Evolutionary conservation across 2,113 vertebrate genomes (phyloP).

Genomic region (Bufo gargarizans): DNA sequence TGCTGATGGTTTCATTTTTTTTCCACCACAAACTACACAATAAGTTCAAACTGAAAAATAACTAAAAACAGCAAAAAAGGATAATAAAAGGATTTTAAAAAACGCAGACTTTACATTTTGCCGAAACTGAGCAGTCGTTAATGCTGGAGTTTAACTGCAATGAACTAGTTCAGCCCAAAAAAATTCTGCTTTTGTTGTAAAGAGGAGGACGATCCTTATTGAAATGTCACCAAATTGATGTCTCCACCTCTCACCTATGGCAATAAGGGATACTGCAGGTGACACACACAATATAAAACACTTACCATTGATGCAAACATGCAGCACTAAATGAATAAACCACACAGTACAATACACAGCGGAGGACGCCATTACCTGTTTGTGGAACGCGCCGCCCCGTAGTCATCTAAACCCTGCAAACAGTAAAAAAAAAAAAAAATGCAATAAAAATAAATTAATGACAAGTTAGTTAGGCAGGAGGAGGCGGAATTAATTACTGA

Average conservation of each 20-base stretch:
- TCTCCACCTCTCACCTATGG: neutral
- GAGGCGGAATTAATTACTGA: neutral
- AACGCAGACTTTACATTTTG: too few species aligned
- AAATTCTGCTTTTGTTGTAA: neutral
- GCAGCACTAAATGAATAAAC: neutral
- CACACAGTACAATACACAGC: neutral
- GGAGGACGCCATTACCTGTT: constrained; percentile 79
- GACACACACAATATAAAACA: neutral
- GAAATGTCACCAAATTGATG: neutral
- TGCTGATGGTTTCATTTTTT: neutral
- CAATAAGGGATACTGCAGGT: constrained; percentile 38
- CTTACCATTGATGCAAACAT: neutral
- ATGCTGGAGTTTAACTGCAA: neutral
- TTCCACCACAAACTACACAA: too few species aligned
- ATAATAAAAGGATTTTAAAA: too few species aligned
- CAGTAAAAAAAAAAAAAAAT: constrained; percentile 48
- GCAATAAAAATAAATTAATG: neutral
- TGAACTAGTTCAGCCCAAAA: neutral
- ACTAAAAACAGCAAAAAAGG: too few species aligned
- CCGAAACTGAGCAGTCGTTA: neutral
- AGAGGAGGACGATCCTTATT: neutral
- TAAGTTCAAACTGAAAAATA: too few species aligned
- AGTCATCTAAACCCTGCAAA: constrained; percentile 81
- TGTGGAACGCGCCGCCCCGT: constrained; percentile 78
- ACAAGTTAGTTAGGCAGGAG: neutral